Base-by-base conservation (phyloP, 2,888 invertebrate genomes). In the Conops quadrifasciatus region DNA sequence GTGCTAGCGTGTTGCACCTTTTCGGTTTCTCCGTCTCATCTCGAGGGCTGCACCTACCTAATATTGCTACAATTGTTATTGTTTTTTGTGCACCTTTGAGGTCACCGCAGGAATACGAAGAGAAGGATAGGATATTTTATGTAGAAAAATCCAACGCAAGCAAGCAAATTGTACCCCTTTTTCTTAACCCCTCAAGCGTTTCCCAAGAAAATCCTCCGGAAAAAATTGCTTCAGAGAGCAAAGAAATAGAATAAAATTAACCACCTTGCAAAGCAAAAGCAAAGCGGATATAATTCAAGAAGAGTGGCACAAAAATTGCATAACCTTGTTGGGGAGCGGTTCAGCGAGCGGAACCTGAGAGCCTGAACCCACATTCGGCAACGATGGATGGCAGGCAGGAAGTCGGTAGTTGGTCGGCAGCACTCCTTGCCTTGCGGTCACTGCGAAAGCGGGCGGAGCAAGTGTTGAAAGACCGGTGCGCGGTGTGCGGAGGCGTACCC, bases 291-390 rank as follows among this genome's bases (percentile, higher is more conserved):
- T 67, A 67, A 71, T 67, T 71, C 67, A 71, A 67, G 71, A 71
- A 67, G 67, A 71, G 67, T 71, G 63, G 71, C 71, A 71, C 67
- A 71, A n/a, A n/a, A 71, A 71, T 71, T 71, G 68, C 68, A 62
- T 49, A 28, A 60, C 30, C 36, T 59, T 47, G 60, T 36, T 68
- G 51, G 24, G 62, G 13, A 47, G 24, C 36, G 19, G 19, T 24
- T 36, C 43, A 53, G 36, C 19, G 24, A 3, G 13, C 24, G n/a
- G 53, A 15, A 49, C 11, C n/a, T 49, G 49, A 19, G 49, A 19
- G n/a, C 49, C 49, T n/a, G 2, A 49, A 49, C 36, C 36, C 36
- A 49, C 19, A n/a, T 49, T 11, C 15, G 49, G 49, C n/a, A 16
- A 49, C 4, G 49, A 49, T 3, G 49, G 11, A 49, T 5, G n/a